Base-by-base conservation (phyloP, 2,888 invertebrate genomes). In the Chymomyza amoena region DNA sequence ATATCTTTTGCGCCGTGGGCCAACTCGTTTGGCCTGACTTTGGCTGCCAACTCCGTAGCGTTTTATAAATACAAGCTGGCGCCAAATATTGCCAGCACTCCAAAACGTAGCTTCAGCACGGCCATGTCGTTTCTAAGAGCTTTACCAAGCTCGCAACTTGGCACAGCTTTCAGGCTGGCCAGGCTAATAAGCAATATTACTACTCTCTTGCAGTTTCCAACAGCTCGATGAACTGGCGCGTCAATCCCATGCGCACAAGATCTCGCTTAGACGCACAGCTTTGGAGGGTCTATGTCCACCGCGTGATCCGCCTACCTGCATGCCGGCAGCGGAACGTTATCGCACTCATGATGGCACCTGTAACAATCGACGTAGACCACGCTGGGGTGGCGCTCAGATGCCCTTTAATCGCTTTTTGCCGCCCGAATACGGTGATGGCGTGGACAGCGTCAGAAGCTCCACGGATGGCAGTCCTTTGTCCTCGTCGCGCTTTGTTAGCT, bases 291-390 rank as follows among this genome's bases (percentile, higher is more conserved):
- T 92, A 69, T 96, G 96, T 81, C 96, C 96, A 0, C 92, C 94
- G 3, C 93, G 93, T 60, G 95, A 94, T 13, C 91, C 92, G 4
- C 95, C 95, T 0, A 93, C 94, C 77, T 96, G 96, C 88, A 94
- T 95, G 65, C 93, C 94, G 7, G 95, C 95, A 32, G 93, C 95
- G 16, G 93, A 93, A 86, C 92, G 95, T 73, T 98, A 96, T 91
- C 94, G 97, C 65, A 96, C 96, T 1, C 94, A 96, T 66, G 97
- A 97, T 89, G 98, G 98, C 50, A 96, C 96, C 50, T 98, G 98
- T 92, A 98, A 98, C 92, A 97, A 98, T 92, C 91, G 95, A 64
- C 93, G 93, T 65, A 93, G 95, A 64, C 95, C 95, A 0, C 94
- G 96, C 90, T 96, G 96, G 94, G 97, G 97, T 0, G 95, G 96